Evolutionary conservation across 2,888 invertebrate species (phyloP).

Genomic region (Erpobdella octoculata): DNA sequence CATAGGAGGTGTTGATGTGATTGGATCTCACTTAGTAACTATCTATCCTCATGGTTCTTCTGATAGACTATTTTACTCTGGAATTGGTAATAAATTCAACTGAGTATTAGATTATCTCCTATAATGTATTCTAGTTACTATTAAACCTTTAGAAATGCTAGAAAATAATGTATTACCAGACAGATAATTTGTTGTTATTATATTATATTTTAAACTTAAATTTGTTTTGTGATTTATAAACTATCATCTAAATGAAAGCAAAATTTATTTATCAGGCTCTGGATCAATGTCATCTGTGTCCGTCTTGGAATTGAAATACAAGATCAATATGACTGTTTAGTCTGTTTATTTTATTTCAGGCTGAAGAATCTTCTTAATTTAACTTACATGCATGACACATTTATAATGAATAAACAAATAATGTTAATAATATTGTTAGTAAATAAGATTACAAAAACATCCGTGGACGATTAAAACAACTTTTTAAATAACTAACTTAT

Average conservation of each 20-base stretch:
- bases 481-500: too few relatives aligned
- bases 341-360: not conserved
- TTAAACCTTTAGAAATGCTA: not conserved
- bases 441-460: too few relatives aligned
- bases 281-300: constrained; percentile 23
- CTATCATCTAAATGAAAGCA: not conserved
- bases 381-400: not conserved
- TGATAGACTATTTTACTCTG: constrained; percentile 18
- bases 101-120: too few relatives aligned
- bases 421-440: too few relatives aligned
- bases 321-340: not conserved
- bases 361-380: not conserved
- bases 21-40: constrained; percentile 6
- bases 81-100: constrained; percentile 24
- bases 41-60: constrained; percentile 25
- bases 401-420: not conserved
- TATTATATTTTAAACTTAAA: not conserved
- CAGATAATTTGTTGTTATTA: not conserved
- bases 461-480: too few relatives aligned
- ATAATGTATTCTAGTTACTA: not conserved
- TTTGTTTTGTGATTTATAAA: not conserved
- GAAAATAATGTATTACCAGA: not conserved
- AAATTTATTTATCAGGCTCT: not conserved
- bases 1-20: constrained; percentile 21
- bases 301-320: constrained; percentile 13